Percentiles rank a stretch among this genome's conserved stretches.
These are phyloP conservation scores for Serripes groenlandicus DNA, from an alignment of 2,888 invertebrate species.

Conservation along the genomic window DNA sequence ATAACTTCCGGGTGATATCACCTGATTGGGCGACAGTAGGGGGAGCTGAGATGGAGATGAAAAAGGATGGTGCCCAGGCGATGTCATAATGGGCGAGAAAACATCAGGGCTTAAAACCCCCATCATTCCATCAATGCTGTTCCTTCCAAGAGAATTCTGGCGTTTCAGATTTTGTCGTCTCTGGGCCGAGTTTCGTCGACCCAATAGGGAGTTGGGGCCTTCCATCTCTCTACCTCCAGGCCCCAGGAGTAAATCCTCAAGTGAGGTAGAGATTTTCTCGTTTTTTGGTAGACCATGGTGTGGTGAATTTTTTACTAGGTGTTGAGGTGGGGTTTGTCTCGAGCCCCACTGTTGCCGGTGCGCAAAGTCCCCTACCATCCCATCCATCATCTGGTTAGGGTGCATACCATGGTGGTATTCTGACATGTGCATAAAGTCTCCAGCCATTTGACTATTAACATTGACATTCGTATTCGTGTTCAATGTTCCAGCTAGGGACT, in stretches of 20 bases:
- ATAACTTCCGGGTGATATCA: slow-evolving; percentile 50
- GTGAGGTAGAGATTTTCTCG: slow-evolving; percentile 84
- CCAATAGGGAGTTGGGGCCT: slow-evolving; percentile 69
- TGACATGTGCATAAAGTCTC: slow-evolving; percentile 42
- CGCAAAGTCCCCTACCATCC: slow-evolving; percentile 56
- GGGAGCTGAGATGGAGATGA: slow-evolving; percentile 56
- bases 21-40: slow-evolving; percentile 50
- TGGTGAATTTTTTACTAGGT: slow-evolving; percentile 58
- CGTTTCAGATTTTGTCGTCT: slow-evolving; percentile 49
- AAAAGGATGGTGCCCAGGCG: slow-evolving; percentile 48
- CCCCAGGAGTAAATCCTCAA: slow-evolving; percentile 81
- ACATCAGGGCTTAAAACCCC: slow-evolving; percentile 59
- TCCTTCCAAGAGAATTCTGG: slow-evolving; percentile 59
- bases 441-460: slow-evolving; percentile 52
- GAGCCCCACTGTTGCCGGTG: slow-evolving; percentile 57
- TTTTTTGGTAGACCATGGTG: slow-evolving; percentile 81
- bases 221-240: slow-evolving; percentile 80
- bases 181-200: slow-evolving; percentile 55
- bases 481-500: slow-evolving; percentile 43
- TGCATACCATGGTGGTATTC: slow-evolving; percentile 68
- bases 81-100: slow-evolving; percentile 56
- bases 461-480: slow-evolving; percentile 26
- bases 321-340: slow-evolving; percentile 59
- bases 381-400: slow-evolving; percentile 62
- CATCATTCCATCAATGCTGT: slow-evolving; percentile 55